Evolutionary conservation across 2,888 invertebrate genomes (phyloP), one percentile per base, ranked within the genome.

Genomic region (Amorpha juglandis): DNA sequence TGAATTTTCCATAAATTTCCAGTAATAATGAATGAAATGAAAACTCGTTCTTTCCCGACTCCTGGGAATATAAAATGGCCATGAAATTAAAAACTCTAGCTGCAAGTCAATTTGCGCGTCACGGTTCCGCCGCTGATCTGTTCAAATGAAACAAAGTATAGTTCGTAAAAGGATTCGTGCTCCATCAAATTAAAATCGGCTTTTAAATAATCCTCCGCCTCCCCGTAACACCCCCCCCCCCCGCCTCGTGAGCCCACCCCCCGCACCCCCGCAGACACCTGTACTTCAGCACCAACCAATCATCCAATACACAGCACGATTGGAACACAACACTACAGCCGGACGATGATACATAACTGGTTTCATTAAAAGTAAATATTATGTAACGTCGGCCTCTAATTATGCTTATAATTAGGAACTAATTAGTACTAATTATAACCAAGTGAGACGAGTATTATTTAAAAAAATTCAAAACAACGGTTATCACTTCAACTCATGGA

Each of bases 151-250:
- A 50, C 50, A 50, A 50, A 50, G 50, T 50, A 50, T 19, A 9
- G 50, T 50, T 19, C 50, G 50, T 19, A 50, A 50, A 50, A 19
- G 19, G 50, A 6, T 50, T 50, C 50, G 50, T 50, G 50, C 50
- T 50, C 48, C 16, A 48, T 48, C 50, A 50, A 50, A 50, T 50
- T 50, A 50, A 50, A 50, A 50, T 50, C 50, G 50, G 19, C 50
- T 19, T 19, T 16, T 50, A 19, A 50, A 50, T 50, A 50, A 50
- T 50, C 50, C 19, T 9, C 1, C 19, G n/a, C 19, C 48, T 6
- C 48, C 48, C 48, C 48, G 4, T 27, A 4, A n/a, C 16, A 16
- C 48, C 45, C 45, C 2, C 6, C 48, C n/a, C 11, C 48, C 48
- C 4, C 47, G 14, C 47, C 47, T 6, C 47, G 47, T 6, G 11